Evolutionary conservation across 2,113 vertebrate species (phyloP).

Genomic region (Guaruba guarouba): DNA sequence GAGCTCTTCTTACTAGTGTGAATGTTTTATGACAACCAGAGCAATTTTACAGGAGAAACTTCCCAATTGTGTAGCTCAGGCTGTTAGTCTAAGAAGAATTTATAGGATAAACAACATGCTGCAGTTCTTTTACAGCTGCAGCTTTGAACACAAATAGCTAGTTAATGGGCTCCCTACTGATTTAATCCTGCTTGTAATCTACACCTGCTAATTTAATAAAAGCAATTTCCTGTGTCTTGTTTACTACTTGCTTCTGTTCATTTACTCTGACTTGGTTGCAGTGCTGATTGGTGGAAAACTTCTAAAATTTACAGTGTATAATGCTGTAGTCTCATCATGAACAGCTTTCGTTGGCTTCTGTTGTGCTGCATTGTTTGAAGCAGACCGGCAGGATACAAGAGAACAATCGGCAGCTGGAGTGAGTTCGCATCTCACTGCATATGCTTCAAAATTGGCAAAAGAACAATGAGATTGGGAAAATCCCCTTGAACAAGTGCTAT

Average conservation of each 20-base stretch:
- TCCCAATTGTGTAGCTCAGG: background rate
- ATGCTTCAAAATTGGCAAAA: conserved; percentile 38
- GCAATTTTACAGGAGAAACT: background rate
- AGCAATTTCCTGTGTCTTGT: background rate
- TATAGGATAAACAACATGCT: background rate
- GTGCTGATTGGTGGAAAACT: background rate
- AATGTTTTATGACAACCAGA: background rate
- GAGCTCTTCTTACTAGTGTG: background rate
- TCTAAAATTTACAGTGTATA: background rate
- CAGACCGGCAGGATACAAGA: conserved; percentile 33
- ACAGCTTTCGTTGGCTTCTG: conserved; percentile 23
- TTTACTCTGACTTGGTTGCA: background rate
- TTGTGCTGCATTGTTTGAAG: conserved; percentile 8
- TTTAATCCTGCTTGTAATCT: conserved; percentile 18
- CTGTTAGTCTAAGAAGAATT: background rate
- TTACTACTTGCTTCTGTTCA: background rate
- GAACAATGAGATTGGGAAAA: conserved; percentile 51
- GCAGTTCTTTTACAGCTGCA: background rate
- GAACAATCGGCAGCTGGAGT: conserved; percentile 34
- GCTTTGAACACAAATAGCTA: conserved; percentile 9
- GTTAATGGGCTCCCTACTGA: background rate
- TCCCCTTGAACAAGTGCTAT: conserved; percentile 9
- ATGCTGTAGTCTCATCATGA: background rate
- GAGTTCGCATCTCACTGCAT: conserved; percentile 32
- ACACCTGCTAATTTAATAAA: conserved; percentile 45